These are phyloP conservation scores for Tanaodytes sp. DNA, from an alignment of 2,888 invertebrate species.

Conservation along the genomic window DNA sequence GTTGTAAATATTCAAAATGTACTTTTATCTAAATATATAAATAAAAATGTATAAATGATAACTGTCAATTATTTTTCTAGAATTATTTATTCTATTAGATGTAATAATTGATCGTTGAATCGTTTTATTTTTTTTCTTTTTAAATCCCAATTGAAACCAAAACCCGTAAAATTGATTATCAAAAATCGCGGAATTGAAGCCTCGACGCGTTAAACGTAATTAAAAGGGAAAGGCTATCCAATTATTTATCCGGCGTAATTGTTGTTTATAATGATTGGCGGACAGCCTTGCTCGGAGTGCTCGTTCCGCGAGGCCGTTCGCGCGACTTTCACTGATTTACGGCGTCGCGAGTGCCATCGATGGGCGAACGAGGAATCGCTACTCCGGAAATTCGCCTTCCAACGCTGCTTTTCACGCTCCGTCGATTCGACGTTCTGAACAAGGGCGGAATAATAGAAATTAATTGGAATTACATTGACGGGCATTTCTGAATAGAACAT, in stretches of 20 bases:
- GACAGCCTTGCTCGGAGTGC: conserved; percentile 34
- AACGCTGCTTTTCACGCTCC: conserved; percentile 19
- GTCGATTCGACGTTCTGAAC: not conserved
- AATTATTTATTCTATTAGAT: too few species aligned
- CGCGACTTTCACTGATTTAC: conserved; percentile 67
- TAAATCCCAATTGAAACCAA: too few species aligned
- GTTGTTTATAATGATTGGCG: conserved; percentile 38
- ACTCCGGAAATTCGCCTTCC: conserved; percentile 11
- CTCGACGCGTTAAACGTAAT: too few species aligned
- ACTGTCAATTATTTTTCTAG: too few species aligned
- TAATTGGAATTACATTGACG: not conserved
- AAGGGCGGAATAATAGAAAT: not conserved
- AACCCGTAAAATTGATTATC: not conserved
- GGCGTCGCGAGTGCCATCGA: conserved; percentile 53
- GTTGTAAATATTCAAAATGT: too few species aligned
- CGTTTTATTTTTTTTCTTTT: too few species aligned
- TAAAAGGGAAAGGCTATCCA: conserved; percentile 16
- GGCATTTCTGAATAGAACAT: not conserved
- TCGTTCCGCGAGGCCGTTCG: conserved; percentile 47
- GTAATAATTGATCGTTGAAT: too few species aligned
- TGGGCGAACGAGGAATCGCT: conserved; percentile 12
- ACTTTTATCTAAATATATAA: too few species aligned
- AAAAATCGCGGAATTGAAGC: not conserved
- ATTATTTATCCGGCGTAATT: conserved; percentile 32
- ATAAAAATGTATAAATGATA: too few species aligned